A percentile compares a stretch with the other conserved stretches of the same genome.
These are phyloP conservation scores for Ceratina australensis DNA, from an alignment of 1,140 invertebrate genomes.

Conservation along the genomic window DNA sequence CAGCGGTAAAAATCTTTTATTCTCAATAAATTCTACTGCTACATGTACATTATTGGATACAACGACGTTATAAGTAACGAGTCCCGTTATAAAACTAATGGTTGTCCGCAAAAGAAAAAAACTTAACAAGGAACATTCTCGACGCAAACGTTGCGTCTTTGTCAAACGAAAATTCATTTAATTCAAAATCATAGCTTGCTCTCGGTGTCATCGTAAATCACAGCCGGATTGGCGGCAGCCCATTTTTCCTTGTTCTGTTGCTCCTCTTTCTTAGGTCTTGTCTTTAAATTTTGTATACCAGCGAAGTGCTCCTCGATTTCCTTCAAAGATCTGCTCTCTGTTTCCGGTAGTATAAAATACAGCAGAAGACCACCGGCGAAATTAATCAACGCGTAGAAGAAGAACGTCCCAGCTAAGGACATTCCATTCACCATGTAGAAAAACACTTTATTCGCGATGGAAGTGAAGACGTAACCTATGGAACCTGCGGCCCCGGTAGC, in stretches of 20 bases:
- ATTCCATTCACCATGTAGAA: conserved; percentile 82
- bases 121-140: not conserved
- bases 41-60: not conserved
- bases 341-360: conserved; percentile 86
- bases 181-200: conserved; percentile 67
- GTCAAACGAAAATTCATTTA: not conserved
- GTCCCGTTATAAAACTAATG: not conserved
- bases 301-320: conserved; percentile 87
- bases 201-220: conserved; percentile 71
- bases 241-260: conserved; percentile 72
- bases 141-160: not conserved
- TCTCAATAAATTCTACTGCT: not conserved
- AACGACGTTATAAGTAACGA: not conserved
- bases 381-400: conserved; percentile 83
- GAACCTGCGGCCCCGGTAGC: conserved; percentile 86
- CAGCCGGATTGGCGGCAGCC: conserved; percentile 71
- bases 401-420: conserved; percentile 84
- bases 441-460: conserved; percentile 86
- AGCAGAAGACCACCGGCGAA: conserved; percentile 82
- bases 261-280: conserved; percentile 67
- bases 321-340: conserved; percentile 88
- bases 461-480: conserved; percentile 86
- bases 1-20: not conserved
- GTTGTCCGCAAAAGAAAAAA: not conserved
- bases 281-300: conserved; percentile 79